Conservation (phyloP, 2,797 vertebrate species). For the Hyperoplus lanceolatus region DNA sequence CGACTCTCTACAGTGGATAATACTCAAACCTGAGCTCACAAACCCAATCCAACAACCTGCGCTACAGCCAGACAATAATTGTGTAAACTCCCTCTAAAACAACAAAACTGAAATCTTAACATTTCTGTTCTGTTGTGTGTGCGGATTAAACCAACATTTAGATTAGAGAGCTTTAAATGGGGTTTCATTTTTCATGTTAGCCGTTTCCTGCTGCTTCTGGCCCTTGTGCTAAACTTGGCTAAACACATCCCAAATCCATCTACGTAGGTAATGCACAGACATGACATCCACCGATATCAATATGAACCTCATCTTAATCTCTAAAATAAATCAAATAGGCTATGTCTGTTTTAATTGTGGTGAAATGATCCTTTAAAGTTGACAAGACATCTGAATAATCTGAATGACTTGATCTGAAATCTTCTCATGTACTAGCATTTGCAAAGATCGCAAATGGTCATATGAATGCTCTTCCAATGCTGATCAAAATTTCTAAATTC, state of each 20-base stretch:
- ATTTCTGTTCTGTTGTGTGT: not conserved
- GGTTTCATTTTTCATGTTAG: not conserved
- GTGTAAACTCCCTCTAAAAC: not conserved
- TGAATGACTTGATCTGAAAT: not conserved
- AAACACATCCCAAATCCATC: not conserved
- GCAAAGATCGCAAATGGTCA: constrained; percentile 1
- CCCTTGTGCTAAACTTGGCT: not conserved
- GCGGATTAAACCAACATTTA: not conserved
- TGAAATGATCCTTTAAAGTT: not conserved
- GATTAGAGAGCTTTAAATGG: not conserved
- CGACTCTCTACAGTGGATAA: not conserved
- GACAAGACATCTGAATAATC: not conserved
- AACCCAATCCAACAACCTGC: constrained; percentile 2
- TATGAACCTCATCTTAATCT: not conserved
- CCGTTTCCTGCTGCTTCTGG: too few relatives aligned
- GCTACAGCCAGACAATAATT: not conserved
- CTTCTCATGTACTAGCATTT: not conserved
- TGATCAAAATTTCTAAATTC: not conserved
- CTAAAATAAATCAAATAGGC: not conserved
- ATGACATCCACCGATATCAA: not conserved
- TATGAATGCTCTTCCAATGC: not conserved
- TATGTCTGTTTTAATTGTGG: not conserved
- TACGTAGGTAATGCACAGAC: not conserved
- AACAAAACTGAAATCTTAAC: not conserved
- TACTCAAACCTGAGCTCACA: not conserved